phyloP scores from a whole-genome alignment of 2,113 vertebrate species.

The Alethe castanea region DNA sequence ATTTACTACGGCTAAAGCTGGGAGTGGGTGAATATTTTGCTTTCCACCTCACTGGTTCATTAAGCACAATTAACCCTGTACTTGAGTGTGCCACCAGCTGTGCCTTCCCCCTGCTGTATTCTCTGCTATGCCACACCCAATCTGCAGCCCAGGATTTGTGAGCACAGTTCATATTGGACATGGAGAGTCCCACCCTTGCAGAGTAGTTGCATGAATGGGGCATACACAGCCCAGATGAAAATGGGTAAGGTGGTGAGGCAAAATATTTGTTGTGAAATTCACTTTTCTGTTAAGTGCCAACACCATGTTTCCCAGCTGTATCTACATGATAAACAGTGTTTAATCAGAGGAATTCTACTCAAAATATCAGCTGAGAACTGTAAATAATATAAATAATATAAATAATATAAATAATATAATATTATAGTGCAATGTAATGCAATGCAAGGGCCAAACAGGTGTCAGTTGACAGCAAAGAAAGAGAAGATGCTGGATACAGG shows the following conservation, averaged over 20 bases:
- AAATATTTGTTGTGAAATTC: background rate
- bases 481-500: background rate
- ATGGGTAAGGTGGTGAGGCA: background rate
- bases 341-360: background rate
- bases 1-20: background rate
- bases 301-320: background rate
- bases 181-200: background rate
- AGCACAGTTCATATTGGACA: background rate
- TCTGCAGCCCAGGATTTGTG: background rate
- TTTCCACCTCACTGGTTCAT: slow-evolving; percentile 6
- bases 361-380: background rate
- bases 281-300: background rate
- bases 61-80: slow-evolving; percentile 21
- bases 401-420: background rate
- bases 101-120: background rate
- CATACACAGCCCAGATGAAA: fast-evolving
- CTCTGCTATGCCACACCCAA: background rate
- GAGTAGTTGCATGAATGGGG: background rate
- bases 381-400: background rate
- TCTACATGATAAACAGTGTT: background rate
- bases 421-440: too few species aligned
- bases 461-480: background rate
- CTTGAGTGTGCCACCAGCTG: background rate
- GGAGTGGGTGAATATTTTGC: slow-evolving; percentile 6
- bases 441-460: background rate